Percentiles rank a stretch among this genome's conserved stretches.
phyloP scores from a whole-genome alignment of 2,888 invertebrate species.

The Parapristionchus giblindavisi region DNA sequence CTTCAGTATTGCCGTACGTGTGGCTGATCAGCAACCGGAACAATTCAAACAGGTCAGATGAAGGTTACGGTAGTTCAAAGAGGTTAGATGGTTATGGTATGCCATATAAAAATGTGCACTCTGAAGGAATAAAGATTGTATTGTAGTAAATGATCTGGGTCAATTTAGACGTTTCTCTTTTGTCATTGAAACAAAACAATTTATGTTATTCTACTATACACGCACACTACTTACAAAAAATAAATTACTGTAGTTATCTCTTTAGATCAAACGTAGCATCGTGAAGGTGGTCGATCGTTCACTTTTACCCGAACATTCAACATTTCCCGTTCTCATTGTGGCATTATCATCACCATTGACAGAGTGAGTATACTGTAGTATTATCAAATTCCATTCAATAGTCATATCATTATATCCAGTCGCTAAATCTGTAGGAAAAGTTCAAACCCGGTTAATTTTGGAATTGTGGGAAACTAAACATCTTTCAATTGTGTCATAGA shows the following conservation, averaged over 20 bases:
- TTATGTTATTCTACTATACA: too few relatives aligned
- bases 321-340: conserved; percentile 48
- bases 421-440: too few relatives aligned
- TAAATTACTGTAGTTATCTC: conserved; percentile 1
- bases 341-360: conserved; percentile 45
- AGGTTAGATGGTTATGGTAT: too few relatives aligned
- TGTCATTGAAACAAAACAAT: too few relatives aligned
- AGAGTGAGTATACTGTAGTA: conserved; percentile 28
- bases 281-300: conserved; percentile 44
- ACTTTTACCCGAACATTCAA: conserved; percentile 39
- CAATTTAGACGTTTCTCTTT: too few relatives aligned
- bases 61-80: not conserved
- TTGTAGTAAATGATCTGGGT: not conserved
- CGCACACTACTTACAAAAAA: too few relatives aligned
- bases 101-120: too few relatives aligned
- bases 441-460: too few relatives aligned
- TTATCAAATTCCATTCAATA: not conserved
- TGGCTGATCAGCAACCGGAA: conserved; percentile 2
- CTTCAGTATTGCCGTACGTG: conserved; percentile 9
- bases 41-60: conserved; percentile 31
- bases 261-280: conserved; percentile 42
- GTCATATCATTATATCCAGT: not conserved
- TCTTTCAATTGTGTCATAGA: too few relatives aligned
- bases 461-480: too few relatives aligned
- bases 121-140: too few relatives aligned